Evolutionary conservation across 2,888 invertebrate species (phyloP), one percentile per base, ranked within the genome.

Genomic region (Polyommatus icarus): DNA sequence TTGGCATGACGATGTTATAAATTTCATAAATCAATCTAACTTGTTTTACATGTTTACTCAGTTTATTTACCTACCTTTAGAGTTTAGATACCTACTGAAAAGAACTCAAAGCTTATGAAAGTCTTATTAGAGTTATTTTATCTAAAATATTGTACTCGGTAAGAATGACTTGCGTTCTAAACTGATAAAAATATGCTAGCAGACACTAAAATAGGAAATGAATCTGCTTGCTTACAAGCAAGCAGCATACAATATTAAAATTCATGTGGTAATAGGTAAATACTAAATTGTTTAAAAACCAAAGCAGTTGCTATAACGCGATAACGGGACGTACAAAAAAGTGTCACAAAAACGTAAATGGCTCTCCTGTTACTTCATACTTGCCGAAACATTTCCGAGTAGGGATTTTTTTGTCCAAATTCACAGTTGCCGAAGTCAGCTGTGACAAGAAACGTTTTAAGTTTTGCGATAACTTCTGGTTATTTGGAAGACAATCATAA

Each of bases 361-460:
- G 80, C 79, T 83, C 84, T 32, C 85, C 83, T 84, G 83, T 86
- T 89, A 88, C 24, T 24, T 24, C 24, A 24, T 24, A 24, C 90
- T 89, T 89, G 87, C 83, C 81, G 81, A 84, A 85, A 84, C 85
- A 87, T 88, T 88, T 88, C 84, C 81, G 81, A 83, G 79, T 76
- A 78, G 79, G 79, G 71, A 79, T 80, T 76, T 78, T 77, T 79
- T 84, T 83, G 83, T 81, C 80, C 79, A 77, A 78, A 78, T 77
- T 78, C 78, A 79, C 80, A 79, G 79, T 80, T 67, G 79, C 79
- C 80, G 46, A 40, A 73, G 46, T 73, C 73, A 73, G 73, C 24
- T 73, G 73, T 46, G 73, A 15, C 73, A 6, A 40, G 46, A 67
- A 67, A 29, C 29, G 29, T 32, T 67, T 67, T 32, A 29, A 18